Evolutionary conservation across 2,797 vertebrate genomes (phyloP), one percentile per base, ranked within the genome.

Genomic region (Enteromius trimaculatus): DNA sequence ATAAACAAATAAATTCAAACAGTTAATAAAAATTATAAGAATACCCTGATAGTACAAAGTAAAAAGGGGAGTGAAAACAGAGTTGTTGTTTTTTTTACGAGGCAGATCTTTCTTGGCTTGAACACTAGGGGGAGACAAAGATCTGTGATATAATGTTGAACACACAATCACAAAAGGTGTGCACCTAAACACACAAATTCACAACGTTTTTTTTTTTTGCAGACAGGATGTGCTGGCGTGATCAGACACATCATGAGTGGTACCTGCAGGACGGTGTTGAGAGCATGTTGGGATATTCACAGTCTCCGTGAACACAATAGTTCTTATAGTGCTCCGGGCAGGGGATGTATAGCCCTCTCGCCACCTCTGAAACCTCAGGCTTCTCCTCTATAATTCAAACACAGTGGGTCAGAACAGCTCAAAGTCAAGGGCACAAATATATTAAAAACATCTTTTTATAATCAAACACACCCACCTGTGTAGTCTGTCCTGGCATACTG

Each of bases 201-300:
- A 53, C 58, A 82, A 55, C 53, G 47, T 9, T 26, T 53, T 66
- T 76, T 9, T 26, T 53, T 66, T 76, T 42, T 65, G 3, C 6
- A 39, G 62, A 66, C 5, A 2, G 60, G 71, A 42, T 29, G 31
- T 7, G 19, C 68, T 71, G 58, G 53, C 6, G 6, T 64, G 70
- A 74, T 74, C 69, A 51, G 55, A 77, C 31, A 82, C 11, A 77
- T 83, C 26, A 69, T 42, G 34, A 42, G 8, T 53, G 49, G 87
- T 96, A 99, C 98, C 97, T 99, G 97, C 98, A 99, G 84, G 97
- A 98, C 0, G 97, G 98, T 90, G 97, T 96, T 89, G 96, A 95
- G 93, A 95, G 95, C 84, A 95, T 95, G 81, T 94, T 93, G 81
- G 97, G 96, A 90, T 97, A 98, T 91, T 98, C 97, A 83, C 98